Percentiles rank a stretch among this genome's conserved stretches.
Conservation (phyloP, 2,797 vertebrate species). For the Coccyzus lansbergi region DNA sequence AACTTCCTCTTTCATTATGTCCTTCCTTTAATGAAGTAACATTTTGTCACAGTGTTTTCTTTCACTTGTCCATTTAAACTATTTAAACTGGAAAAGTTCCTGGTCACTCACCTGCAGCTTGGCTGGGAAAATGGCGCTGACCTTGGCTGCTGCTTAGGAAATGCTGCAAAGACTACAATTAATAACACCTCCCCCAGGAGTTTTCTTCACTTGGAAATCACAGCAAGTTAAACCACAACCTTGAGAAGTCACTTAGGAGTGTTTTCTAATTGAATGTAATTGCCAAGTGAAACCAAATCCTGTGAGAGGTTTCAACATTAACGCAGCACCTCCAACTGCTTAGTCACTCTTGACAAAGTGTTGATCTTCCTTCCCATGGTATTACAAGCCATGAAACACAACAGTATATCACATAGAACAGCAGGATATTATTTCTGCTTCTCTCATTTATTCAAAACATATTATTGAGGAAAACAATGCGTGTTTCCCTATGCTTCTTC, state of each 20-base stretch:
- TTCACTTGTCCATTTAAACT: neutral
- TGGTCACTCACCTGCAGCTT: neutral
- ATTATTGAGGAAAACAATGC: neutral
- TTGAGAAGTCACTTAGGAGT: constrained; percentile 48
- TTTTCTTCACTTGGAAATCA: neutral
- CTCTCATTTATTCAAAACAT: neutral
- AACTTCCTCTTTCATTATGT: neutral
- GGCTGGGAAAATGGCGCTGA: neutral
- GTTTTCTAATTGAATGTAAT: constrained; percentile 61
- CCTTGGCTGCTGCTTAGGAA: constrained; percentile 16
- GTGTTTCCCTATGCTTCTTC: neutral
- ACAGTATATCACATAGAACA: neutral
- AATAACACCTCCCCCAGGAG: neutral
- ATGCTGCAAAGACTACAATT: neutral
- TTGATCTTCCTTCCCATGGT: constrained; percentile 22
- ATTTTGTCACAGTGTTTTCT: neutral
- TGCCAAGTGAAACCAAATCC: constrained; percentile 6
- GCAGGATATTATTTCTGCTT: neutral
- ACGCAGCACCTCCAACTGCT: neutral
- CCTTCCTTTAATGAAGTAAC: neutral
- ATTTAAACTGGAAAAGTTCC: neutral
- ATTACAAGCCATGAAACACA: neutral
- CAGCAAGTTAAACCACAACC: constrained; percentile 31
- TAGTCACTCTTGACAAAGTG: neutral
- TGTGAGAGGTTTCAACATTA: neutral